Conservation (phyloP, 2,113 vertebrate species). For the Otus sunia region DNA sequence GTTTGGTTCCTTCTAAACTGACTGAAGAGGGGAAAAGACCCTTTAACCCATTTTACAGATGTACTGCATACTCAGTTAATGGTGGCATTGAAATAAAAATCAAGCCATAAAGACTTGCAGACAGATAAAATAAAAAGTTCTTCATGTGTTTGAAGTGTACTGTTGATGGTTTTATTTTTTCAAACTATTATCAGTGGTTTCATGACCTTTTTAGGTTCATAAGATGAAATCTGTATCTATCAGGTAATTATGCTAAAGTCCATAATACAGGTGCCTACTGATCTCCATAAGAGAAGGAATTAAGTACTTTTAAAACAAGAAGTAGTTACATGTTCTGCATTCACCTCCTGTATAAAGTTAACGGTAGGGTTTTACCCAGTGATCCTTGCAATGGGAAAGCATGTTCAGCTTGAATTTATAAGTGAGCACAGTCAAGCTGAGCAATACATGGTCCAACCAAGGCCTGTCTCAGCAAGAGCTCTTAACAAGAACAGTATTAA, state of each 20-base stretch:
- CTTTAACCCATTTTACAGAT: neutral
- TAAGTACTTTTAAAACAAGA: neutral
- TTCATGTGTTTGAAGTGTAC: neutral
- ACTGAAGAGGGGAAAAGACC: rapidly evolving
- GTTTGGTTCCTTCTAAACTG: neutral
- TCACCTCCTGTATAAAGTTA: neutral
- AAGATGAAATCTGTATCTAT: neutral
- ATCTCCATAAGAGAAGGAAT: neutral
- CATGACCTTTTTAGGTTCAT: neutral
- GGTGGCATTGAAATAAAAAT: neutral
- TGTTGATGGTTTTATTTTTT: neutral
- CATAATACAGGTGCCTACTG: neutral
- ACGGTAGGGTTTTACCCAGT: neutral
- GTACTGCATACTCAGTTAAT: neutral
- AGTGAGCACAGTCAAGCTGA: neutral
- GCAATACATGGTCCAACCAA: neutral
- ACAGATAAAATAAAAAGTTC: neutral
- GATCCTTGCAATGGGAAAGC: neutral
- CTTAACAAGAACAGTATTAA: neutral
- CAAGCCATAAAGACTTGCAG: neutral
- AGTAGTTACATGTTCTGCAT: neutral
- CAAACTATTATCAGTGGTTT: neutral
- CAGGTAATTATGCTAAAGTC: neutral
- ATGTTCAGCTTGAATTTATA: neutral
- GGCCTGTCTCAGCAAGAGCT: neutral